Evolutionary conservation across 2,888 invertebrate species (phyloP).

Genomic region (Mycalesis mineus): DNA sequence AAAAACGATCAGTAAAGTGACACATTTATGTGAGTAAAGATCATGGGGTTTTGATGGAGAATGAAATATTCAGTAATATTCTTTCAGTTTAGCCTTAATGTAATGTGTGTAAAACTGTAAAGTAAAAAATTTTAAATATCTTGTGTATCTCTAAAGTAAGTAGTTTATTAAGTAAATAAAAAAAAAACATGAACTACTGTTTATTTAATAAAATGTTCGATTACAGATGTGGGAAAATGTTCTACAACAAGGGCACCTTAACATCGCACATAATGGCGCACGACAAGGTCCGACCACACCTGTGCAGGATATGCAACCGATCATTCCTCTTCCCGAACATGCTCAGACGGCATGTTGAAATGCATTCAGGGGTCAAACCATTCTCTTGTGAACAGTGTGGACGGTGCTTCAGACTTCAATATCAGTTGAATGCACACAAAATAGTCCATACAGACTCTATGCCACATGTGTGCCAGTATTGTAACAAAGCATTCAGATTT

Average conservation of each 20-base stretch:
- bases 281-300: conserved; percentile 60
- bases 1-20: no score
- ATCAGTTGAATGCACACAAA: conserved; percentile 85
- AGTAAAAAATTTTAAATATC: no score
- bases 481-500: conserved; percentile 85
- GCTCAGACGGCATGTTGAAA: conserved; percentile 64
- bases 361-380: conserved; percentile 66
- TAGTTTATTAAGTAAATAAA: no score
- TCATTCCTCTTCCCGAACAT: conserved; percentile 66
- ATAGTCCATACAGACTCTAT: conserved; percentile 87
- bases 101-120: no score
- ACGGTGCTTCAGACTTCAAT: conserved; percentile 78
- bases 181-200: neutral
- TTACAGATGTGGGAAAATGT: conserved; percentile 62
- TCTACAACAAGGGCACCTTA: conserved; percentile 65
- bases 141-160: no score
- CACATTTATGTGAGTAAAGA: no score
- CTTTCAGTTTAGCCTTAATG: no score
- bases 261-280: conserved; percentile 68
- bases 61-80: no score
- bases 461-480: conserved; percentile 87
- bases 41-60: no score
- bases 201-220: neutral
- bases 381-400: conserved; percentile 69
- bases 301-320: conserved; percentile 65